Evolutionary conservation across 2,888 invertebrate genomes (phyloP), one percentile per base, ranked within the genome.

Genomic region (Agrilus cyanescens): DNA sequence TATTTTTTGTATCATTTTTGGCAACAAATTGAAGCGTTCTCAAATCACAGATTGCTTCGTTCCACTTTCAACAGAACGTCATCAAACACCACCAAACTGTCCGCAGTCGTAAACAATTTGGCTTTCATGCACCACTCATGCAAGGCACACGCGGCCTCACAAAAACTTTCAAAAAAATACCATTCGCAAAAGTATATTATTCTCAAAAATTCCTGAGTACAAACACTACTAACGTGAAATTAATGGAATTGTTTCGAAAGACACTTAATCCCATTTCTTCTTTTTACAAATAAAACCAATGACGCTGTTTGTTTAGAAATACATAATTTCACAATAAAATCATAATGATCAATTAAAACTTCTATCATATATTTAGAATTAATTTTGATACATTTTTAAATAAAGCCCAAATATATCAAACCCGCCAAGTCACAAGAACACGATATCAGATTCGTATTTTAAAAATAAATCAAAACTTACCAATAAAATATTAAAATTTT

Each of bases 41-140:
- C 69, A 67, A 68, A 69, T 69, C 69, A 69, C 69, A 69, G 69
- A 63, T 66, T 63, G 58, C 60, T 60, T 56, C 54, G 52, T 55
- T 59, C 58, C 52, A 57, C 47, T 50, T 52, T 47, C 47, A 48
- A 47, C 46, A 50, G 48, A 46, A 44, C 45, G 20, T 37, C 43
- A 32, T 38, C 38, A 46, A n/a, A n/a, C n/a, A 34, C 36, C 43
- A 40, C 38, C 32, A 40, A 39, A 38, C 37, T 39, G 32, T 39
- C 40, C 39, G 32, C 43, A 40, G 37, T 25, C 32, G 12, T 45
- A 29, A 48, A 51, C 48, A 50, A 51, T 50, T 50, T 49, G 53
- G 50, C 51, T 46, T 46, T 50, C 52, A 50, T 52, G 52, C 52
- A 52, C 51, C 61, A 59, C 53, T 51, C 63, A 61, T 52, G 59